These are phyloP conservation scores for Syrrhaptes paradoxus DNA, from an alignment of 2,113 vertebrate species.

Conservation along the genomic window DNA sequence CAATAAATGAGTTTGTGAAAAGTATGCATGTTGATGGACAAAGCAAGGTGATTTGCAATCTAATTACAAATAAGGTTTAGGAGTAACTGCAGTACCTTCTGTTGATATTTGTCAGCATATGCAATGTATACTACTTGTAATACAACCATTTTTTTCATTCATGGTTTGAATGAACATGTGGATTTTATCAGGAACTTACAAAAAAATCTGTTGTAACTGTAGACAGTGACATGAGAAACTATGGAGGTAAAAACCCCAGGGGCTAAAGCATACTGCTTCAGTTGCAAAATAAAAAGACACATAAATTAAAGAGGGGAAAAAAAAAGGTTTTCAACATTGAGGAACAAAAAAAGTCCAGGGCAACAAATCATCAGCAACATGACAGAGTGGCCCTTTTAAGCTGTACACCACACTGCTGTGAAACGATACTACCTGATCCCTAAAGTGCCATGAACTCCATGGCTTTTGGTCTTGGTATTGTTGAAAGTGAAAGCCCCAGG, in stretches of 20 bases:
- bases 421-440: background rate
- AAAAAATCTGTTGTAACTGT: background rate
- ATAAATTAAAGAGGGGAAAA: background rate
- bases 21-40: background rate
- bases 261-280: background rate
- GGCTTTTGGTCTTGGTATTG: background rate
- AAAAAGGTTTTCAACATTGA: background rate
- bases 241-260: background rate
- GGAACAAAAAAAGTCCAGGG: background rate
- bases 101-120: background rate
- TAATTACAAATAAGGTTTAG: background rate
- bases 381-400: background rate
- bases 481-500: background rate
- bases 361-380: background rate
- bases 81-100: background rate
- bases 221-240: background rate
- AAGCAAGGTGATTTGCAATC: background rate
- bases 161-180: background rate
- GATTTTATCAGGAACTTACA: background rate
- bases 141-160: background rate
- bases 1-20: background rate
- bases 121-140: background rate
- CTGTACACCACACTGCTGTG: background rate
- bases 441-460: background rate
- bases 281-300: background rate